Base-by-base conservation (phyloP, 1,140 invertebrate genomes). In the Macrosteles quadrilineatus region DNA sequence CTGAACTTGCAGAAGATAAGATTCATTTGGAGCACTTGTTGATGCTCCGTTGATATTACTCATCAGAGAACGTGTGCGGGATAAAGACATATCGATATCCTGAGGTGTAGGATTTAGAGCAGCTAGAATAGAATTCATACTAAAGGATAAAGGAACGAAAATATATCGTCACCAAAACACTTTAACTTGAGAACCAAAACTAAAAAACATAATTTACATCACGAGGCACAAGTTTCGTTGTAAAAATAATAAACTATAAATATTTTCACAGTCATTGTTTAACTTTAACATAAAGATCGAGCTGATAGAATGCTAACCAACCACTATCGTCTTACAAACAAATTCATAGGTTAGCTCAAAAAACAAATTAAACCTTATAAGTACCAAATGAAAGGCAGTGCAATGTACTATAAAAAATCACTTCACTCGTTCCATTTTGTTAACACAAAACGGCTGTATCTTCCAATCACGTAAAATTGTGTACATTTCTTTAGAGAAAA, bases 21-120 rank as follows among this genome's bases (percentile, higher is more conserved):
- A n/a, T 27, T 72, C 71, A 62, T 62, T 68, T 40, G 70, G 36
- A 40, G 40, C 65, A 67, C 70, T 71, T 30, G 64, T 59, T 36
- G 70, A 71, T 43, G 70, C 64, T 59, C 70, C 70, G 62, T 71
- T 71, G 17, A 71, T 66, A 30, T 67, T 71, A 71, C 67, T 71
- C 47, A 71, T 55, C 19, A 67, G 32, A 43, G 70, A 71, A 45
- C 65, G 70, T 21, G 64, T 59, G 30, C 70, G 63, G 55, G 70
- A 64, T 45, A 71, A 62, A 62, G 70, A 32, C 70, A 71, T 71
- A 45, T 71, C 57, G 53, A 67, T 71, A 57, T 71, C 70, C 67
- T 71, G 70, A 47, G 55, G 30, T 21, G 59, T 69, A 47, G 68
- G 68, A 50, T 69, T 63, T 17, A 69, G 59, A 63, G 68, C 68